Evolutionary conservation across 2,113 vertebrate genomes (phyloP).

Genomic region (Channa maculata): DNA sequence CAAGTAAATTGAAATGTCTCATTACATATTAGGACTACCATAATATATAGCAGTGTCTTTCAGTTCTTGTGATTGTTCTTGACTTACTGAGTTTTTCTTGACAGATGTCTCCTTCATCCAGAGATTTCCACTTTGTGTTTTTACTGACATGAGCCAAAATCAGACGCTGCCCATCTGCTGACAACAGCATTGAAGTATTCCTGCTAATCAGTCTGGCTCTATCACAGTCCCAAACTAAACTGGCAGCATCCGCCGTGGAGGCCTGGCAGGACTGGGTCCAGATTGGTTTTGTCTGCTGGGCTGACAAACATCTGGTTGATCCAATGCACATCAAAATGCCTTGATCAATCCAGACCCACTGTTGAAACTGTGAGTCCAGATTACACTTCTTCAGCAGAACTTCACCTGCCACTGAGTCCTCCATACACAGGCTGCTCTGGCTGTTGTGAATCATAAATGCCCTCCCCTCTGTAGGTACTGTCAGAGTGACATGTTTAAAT

Average conservation of each 20-base stretch:
- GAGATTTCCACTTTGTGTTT: conserved; percentile 71
- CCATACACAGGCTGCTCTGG: conserved; percentile 71
- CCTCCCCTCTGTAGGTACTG: conserved; percentile 49
- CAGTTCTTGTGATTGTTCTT: background rate
- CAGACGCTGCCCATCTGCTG: conserved; percentile 36
- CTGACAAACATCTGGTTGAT: conserved; percentile 74
- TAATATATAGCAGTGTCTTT: no score
- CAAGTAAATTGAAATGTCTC: background rate
- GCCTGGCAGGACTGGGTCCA: conserved; percentile 58
- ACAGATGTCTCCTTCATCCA: conserved; percentile 76
- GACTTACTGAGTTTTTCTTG: conserved; percentile 77
- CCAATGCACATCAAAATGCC: conserved; percentile 61
- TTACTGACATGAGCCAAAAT: conserved; percentile 41
- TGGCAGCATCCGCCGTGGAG: background rate
- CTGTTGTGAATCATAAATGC: conserved; percentile 78
- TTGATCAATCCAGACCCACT: conserved; percentile 77
- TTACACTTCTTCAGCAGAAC: conserved; percentile 71
- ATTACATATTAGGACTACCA: background rate
- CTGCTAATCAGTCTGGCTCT: conserved; percentile 65
- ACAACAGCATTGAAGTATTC: conserved; percentile 58
- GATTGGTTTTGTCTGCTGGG: conserved; percentile 27
- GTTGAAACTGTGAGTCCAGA: conserved; percentile 72
- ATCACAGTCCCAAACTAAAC: conserved; percentile 76
- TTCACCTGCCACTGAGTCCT: conserved; percentile 54
- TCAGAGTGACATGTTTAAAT: background rate